These are phyloP conservation scores for Myiotriccus ornatus DNA, from an alignment of 2,797 vertebrate genomes.

Conservation along the genomic window DNA sequence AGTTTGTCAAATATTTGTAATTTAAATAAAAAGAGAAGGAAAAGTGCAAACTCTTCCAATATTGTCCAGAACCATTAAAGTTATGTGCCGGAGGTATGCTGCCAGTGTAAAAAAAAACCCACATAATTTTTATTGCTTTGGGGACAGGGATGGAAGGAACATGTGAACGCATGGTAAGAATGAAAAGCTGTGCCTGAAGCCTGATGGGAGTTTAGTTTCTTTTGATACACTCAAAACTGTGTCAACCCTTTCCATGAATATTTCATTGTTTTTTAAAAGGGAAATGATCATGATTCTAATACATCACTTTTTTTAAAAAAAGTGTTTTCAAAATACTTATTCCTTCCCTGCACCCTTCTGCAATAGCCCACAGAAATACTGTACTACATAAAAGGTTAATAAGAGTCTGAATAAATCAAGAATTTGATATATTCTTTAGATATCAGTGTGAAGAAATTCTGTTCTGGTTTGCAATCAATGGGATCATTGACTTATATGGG, in stretches of 20 bases:
- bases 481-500: background rate
- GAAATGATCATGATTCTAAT: background rate
- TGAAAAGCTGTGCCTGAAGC: background rate
- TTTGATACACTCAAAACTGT: background rate
- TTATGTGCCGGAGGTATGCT: background rate
- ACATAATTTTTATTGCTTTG: background rate
- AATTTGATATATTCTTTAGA: background rate
- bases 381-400: background rate
- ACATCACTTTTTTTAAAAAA: background rate
- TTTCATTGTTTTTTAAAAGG: background rate
- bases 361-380: background rate
- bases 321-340: background rate
- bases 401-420: background rate
- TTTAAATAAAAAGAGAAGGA: slow-evolving; percentile 3
- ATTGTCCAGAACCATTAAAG: background rate
- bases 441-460: background rate
- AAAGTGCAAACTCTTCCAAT: background rate
- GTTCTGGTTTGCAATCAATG: background rate
- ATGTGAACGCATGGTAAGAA: background rate
- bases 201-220: background rate
- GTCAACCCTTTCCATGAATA: background rate
- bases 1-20: slow-evolving; percentile 34
- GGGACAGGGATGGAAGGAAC: background rate
- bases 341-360: background rate
- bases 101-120: background rate